A percentile compares a stretch with the other conserved stretches of the same genome.
These are phyloP conservation scores for Sarcophaga caerulescens DNA, from an alignment of 2,888 invertebrate genomes.

Conservation along the genomic window DNA sequence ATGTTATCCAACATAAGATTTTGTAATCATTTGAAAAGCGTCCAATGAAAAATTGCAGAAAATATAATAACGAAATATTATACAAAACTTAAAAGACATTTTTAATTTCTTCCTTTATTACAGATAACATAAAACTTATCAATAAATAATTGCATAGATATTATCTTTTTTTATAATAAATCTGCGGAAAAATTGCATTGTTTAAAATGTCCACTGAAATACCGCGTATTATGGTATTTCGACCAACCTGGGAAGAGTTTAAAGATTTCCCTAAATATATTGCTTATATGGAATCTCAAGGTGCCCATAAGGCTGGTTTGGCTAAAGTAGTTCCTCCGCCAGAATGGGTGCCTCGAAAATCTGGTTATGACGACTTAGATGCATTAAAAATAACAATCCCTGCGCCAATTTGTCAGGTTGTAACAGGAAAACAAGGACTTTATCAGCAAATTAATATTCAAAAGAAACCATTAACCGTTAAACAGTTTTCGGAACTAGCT, in stretches of 20 bases:
- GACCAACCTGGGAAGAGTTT: conserved; percentile 98
- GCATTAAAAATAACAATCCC: conserved; percentile 93
- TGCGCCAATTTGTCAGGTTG: conserved; percentile 96
- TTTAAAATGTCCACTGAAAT: conserved; percentile 72
- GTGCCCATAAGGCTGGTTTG: conserved; percentile 96
- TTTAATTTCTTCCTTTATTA: conserved; percentile 55
- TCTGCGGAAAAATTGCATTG: conserved; percentile 3
- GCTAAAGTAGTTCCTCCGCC: conserved; percentile 98
- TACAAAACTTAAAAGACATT: conserved; percentile 20
- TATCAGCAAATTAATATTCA: conserved; percentile 99
- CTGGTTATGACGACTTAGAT: conserved; percentile 91
- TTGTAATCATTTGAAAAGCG: not conserved
- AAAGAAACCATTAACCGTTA: conserved; percentile 94
- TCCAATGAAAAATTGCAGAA: conserved; percentile 60
- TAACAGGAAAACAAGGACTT: conserved; percentile 96
- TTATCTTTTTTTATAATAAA: conserved; percentile 16
- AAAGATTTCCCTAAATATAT: conserved; percentile 96
- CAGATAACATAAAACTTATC: conserved; percentile 45
- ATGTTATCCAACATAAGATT: not conserved
- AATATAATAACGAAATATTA: conserved; percentile 15
- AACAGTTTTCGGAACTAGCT: conserved; percentile 94
- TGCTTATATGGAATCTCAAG: conserved; percentile 94
- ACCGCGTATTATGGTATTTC: conserved; percentile 84
- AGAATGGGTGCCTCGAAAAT: conserved; percentile 95
- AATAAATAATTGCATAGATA: conserved; percentile 19